These are phyloP conservation scores for Cromileptes altivelis DNA, from an alignment of 2,113 vertebrate genomes.

Conservation along the genomic window DNA sequence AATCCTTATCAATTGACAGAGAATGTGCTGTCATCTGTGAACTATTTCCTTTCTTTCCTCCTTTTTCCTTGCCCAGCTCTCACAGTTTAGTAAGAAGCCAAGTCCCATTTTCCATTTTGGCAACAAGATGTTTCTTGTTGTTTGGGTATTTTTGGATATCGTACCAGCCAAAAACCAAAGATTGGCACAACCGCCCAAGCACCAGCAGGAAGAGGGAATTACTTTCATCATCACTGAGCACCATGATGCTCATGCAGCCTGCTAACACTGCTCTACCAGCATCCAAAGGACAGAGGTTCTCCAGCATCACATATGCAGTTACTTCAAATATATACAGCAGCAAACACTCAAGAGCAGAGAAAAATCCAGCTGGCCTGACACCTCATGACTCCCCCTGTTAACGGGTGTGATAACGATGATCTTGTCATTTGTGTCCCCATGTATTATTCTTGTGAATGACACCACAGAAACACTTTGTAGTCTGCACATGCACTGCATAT, in stretches of 20 bases:
- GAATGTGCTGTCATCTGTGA: conserved; percentile 48
- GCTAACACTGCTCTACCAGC: conserved; percentile 87
- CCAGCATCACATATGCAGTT: conserved; percentile 91
- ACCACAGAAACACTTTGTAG: neutral
- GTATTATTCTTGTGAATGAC: conserved; percentile 86
- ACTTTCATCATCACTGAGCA: conserved; percentile 79
- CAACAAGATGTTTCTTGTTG: conserved; percentile 87
- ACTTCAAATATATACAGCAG: conserved; percentile 85
- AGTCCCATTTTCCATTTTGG: conserved; percentile 74
- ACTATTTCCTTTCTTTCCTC: conserved; percentile 84
- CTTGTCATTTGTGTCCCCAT: conserved; percentile 88
- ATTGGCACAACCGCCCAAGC: conserved; percentile 86
- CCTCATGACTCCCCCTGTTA: conserved; percentile 53
- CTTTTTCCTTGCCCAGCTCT: conserved; percentile 81
- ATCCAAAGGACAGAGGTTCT: conserved; percentile 80
- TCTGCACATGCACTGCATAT: no score
- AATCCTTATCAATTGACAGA: neutral
- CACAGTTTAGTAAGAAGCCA: conserved; percentile 78
- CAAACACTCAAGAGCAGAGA: conserved; percentile 85
- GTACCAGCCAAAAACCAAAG: conserved; percentile 83
- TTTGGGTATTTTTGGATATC: conserved; percentile 80
- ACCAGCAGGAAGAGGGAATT: conserved; percentile 86
- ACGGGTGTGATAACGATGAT: conserved; percentile 85
- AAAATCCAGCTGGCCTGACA: conserved; percentile 91
- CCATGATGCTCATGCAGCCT: conserved; percentile 88